Base-by-base conservation (phyloP, 1,140 invertebrate genomes). In the Heliconius eleuchia region DNA sequence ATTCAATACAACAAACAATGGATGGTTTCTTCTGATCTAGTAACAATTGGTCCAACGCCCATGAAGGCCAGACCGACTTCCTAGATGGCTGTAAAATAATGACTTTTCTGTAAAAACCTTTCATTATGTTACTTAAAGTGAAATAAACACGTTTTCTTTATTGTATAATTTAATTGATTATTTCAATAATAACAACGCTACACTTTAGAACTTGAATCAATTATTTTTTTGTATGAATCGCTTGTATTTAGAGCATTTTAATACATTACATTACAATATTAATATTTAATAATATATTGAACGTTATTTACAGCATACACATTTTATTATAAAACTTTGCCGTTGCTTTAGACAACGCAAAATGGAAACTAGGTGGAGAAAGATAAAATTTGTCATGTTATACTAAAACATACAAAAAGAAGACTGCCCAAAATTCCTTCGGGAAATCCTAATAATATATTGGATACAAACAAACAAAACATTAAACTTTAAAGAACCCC, bases 1-100 rank as follows among this genome's bases (percentile, higher is more conserved):
- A 76, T 81, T 82, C 74, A 74, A 80, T 76, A 77, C 52, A 75
- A 72, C 75, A n/a, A 82, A 82, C 81, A 82, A 82, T 82, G 73
- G 78, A 16, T 70, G 78, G 55, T 76, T 74, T 82, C 78, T 79
- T 82, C 77, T 80, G 75, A 60, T 79, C 77, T 76, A 78, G 76
- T 82, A 80, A 78, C 78, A 82, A 82, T 82, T 80, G 78, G 76
- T 78, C 78, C 81, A 79, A 50, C 37, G 74, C 71, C 78, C 79
- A 76, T 82, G 79, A 82, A 82, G 81, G 81, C 55, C 74, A 27
- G 46, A 66, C 60, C 16, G 39, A 76, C 79, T 82, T 82, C 81
- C 81, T 80, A 75, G 70, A 78, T 60, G 16, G 42, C 9, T 73
- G 60, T 50, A 30, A 66, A 66, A 66, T 30, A 66, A 66, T 30